Evolutionary conservation across 2,797 vertebrate genomes (phyloP), one percentile per base, ranked within the genome.

Genomic region (Alfaro cultratus): DNA sequence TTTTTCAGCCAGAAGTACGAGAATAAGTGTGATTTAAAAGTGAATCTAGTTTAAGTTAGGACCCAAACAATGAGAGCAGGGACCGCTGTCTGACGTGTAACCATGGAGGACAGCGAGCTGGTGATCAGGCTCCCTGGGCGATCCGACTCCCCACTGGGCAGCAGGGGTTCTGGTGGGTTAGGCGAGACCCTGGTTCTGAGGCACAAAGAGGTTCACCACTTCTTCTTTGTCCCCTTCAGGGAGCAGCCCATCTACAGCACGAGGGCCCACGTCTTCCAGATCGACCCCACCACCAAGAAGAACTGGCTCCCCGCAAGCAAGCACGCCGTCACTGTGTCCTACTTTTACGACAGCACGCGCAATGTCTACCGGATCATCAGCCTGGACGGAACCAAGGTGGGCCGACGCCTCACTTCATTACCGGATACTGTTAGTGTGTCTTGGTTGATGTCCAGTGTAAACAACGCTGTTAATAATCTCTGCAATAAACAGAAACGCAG

Each of bases 231-330:
- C 0, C 92, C 92, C 75, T 96, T 94, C 92, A 99, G 98, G 96
- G 98, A 99, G 87, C 98, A 99, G 95, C 98, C 98, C 93, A 99
- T 99, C 96, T 99, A 98, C 96, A 99, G 97, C 95, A 99, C 98
- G 60, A 93, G 97, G 95, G 98, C 98, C 92, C 98, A 99, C 46
- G 98, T 99, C 97, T 99, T 99, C 97, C 98, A 99, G 95, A 99
- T 99, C 78, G 98, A 99, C 95, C 98, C 98, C 90, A 99, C 96
- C 95, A 99, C 98, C 87, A 99, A 99, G 96, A 99, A 99, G 95
- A 99, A 99, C 97, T 99, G 98, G 98, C 95, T 99, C 94, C 97
- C 98, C 90, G 98, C 98, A 95, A 99, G 98, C 96, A 99, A 99
- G 95, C 98, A 99, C 80, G 98, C 98, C 39, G 98, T 99, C 94